A percentile compares a stretch with the other conserved stretches of the same genome.
Conservation (phyloP, 2,888 invertebrate genomes). For the Stenodera caucasica region DNA sequence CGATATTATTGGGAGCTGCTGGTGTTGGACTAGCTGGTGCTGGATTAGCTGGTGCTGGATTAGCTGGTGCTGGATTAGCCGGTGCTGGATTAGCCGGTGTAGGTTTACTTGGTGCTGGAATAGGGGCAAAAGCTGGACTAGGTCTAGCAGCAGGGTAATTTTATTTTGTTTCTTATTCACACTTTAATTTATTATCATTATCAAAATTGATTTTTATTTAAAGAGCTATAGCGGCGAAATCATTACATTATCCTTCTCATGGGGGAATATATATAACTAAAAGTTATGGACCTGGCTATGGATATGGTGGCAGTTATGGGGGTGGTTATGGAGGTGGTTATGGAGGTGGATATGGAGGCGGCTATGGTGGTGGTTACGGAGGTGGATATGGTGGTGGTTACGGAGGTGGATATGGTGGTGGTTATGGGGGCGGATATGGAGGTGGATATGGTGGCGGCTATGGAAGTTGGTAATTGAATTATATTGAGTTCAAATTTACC, state of each 20-base stretch:
- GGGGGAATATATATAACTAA: conserved; percentile 6
- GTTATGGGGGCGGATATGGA: conserved; percentile 6
- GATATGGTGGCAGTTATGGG: conserved; percentile 12
- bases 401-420: conserved; percentile 14
- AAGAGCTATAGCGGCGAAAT: conserved; percentile 1
- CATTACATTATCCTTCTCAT: background rate
- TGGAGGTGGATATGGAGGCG: conserved; percentile 9
- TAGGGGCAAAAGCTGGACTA: conserved; percentile 16
- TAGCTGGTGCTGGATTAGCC: conserved; percentile 19
- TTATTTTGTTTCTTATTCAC: background rate
- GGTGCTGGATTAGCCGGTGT: conserved; percentile 16
- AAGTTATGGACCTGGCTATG: conserved; percentile 5
- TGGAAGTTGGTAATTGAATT: conserved; percentile 8
- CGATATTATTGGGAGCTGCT: conserved; percentile 15
- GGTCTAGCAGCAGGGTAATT: conserved; percentile 21
- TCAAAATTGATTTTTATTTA: background rate
- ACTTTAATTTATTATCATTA: background rate
- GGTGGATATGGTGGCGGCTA: conserved; percentile 12
- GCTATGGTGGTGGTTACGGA: conserved; percentile 10
- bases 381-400: conserved; percentile 15
- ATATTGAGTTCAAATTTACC: background rate
- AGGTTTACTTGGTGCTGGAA: conserved; percentile 17
- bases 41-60: conserved; percentile 21
- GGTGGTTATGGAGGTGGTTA: conserved; percentile 16
- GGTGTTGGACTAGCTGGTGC: conserved; percentile 11